Evolutionary conservation across 2,797 vertebrate genomes (phyloP).

Genomic region (Spea hammondii): DNA sequence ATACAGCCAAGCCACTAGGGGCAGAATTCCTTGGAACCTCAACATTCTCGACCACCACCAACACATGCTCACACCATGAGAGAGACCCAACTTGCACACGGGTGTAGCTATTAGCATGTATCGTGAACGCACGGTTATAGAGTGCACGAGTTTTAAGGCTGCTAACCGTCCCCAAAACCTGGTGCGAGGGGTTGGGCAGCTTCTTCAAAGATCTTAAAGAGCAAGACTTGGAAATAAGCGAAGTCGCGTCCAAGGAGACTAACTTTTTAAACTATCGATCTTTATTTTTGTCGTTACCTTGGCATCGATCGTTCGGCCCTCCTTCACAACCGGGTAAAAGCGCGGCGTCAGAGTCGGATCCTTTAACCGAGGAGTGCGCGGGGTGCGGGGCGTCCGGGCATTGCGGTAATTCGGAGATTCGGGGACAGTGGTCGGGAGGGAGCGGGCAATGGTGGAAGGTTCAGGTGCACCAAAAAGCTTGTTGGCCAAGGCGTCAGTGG

Average conservation of each 20-base stretch:
- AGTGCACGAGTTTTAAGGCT: background rate
- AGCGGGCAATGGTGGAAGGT: conserved; percentile 87
- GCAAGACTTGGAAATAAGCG: too few relatives aligned
- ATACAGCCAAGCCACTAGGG: too few relatives aligned
- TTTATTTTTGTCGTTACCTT: conserved; percentile 71
- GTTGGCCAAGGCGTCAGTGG: conserved; percentile 94
- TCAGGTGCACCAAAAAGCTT: conserved; percentile 94
- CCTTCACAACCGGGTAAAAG: conserved; percentile 98
- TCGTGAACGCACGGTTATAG: too few relatives aligned
- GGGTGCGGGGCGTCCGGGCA: conserved; percentile 89
- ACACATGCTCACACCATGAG: too few relatives aligned
- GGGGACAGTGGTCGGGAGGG: conserved; percentile 92
- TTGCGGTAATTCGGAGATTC: conserved; percentile 94
- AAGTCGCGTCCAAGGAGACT: too few relatives aligned
- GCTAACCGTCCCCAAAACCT: background rate
- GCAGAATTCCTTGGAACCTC: too few relatives aligned
- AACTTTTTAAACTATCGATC: too few relatives aligned
- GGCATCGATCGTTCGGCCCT: conserved; percentile 89
- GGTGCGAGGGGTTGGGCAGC: too few relatives aligned
- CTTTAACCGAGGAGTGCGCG: conserved; percentile 91
- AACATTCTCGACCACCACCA: too few relatives aligned
- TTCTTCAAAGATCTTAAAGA: too few relatives aligned
- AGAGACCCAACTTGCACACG: too few relatives aligned
- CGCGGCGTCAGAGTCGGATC: conserved; percentile 89
- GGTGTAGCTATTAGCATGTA: too few relatives aligned